Percentiles rank a stretch among this genome's conserved stretches.
These are phyloP conservation scores for Drosophila malerkotliana DNA, from an alignment of 1,140 invertebrate species.

Conservation along the genomic window DNA sequence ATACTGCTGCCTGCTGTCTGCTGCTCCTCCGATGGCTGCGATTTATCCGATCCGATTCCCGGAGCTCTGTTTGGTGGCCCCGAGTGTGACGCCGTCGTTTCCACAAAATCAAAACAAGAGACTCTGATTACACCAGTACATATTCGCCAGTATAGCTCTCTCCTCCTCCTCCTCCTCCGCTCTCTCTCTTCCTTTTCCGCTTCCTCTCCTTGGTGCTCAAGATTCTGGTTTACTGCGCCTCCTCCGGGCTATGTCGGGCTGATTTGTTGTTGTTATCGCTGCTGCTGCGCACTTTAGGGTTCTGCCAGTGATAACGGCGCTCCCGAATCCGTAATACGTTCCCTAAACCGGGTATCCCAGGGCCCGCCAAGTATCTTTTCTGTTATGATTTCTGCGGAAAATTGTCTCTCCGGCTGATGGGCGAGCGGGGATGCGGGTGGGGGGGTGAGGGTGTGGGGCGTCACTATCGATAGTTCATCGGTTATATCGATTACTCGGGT, in stretches of 20 bases:
- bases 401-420: background rate
- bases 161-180: conserved; percentile 5
- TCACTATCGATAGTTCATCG: conserved; percentile 14
- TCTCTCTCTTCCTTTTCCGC: background rate
- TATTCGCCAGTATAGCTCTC: background rate
- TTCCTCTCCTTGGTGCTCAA: background rate
- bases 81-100: conserved; percentile 3
- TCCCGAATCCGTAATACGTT: conserved; percentile 18
- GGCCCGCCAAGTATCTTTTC: conserved; percentile 31
- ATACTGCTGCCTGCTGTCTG: background rate
- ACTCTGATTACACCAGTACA: conserved; percentile 20
- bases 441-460: background rate
- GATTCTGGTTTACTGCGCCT: background rate
- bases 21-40: background rate
- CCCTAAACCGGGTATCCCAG: conserved; percentile 16
- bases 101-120: conserved; percentile 29
- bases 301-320: conserved; percentile 11
- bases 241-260: conserved; percentile 1
- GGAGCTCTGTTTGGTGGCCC: background rate
- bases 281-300: conserved; percentile 32
- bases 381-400: conserved; percentile 30
- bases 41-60: background rate
- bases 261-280: conserved; percentile 17
- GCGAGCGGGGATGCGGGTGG: background rate
- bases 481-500: background rate